Conservation (phyloP, 2,797 vertebrate species). For the Netta rufina region DNA sequence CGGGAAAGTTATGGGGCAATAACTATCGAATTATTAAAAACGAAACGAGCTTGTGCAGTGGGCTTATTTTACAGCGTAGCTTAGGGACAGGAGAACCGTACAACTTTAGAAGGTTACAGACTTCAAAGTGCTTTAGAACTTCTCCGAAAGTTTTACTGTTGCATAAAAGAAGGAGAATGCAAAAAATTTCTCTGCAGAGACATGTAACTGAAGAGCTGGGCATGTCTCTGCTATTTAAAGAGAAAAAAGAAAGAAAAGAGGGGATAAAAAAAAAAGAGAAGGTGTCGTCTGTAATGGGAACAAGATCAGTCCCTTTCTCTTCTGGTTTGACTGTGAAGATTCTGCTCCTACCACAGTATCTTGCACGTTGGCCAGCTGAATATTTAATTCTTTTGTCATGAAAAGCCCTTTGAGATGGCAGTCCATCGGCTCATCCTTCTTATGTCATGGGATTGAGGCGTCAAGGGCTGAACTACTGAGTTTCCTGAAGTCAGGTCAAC, state of each 20-base stretch:
- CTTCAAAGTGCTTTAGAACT: not conserved
- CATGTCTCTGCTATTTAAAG: not conserved
- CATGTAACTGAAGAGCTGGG: not conserved
- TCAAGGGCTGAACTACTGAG: not conserved
- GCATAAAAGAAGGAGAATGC: not conserved
- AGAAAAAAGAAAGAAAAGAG: not conserved
- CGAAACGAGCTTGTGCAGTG: not conserved
- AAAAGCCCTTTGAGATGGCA: not conserved
- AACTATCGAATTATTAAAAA: conserved; percentile 19
- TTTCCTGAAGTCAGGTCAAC: not conserved
- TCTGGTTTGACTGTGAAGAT: not conserved
- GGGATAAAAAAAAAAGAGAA: not conserved
- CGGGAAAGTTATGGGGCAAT: conserved; percentile 23
- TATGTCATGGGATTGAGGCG: rapidly evolving
- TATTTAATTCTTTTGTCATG: too few species aligned
- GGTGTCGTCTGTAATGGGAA: not conserved
- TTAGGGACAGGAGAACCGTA: not conserved
- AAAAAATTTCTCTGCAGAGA: not conserved
- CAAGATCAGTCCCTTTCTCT: not conserved
- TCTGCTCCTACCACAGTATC: not conserved
- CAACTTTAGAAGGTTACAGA: not conserved
- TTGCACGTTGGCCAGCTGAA: not conserved
- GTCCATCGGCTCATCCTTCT: not conserved
- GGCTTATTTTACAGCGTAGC: not conserved
- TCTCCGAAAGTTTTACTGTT: not conserved